Conservation (phyloP, 2,113 vertebrate species). For the Alaudala cheleensis region DNA sequence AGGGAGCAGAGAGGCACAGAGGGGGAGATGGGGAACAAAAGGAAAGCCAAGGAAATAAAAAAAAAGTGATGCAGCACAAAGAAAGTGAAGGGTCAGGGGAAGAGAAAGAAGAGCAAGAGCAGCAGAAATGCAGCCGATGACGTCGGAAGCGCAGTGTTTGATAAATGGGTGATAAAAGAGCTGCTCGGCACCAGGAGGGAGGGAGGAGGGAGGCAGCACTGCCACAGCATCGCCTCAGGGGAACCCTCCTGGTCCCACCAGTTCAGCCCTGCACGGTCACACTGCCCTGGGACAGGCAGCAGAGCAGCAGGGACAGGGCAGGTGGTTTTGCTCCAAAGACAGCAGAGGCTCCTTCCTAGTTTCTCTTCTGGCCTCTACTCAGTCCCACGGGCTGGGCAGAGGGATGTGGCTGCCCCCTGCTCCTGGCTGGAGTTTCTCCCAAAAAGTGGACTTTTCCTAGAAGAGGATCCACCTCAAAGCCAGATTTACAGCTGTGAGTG, state of each 20-base stretch:
- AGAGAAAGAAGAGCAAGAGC: background rate
- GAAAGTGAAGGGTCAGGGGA: background rate
- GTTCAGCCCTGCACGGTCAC: background rate
- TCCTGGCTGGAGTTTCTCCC: background rate
- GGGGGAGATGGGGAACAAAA: background rate
- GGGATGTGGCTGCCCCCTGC: background rate
- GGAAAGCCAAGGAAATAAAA: background rate
- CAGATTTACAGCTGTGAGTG: background rate
- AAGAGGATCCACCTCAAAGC: background rate
- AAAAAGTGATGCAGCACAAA: background rate
- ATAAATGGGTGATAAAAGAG: background rate
- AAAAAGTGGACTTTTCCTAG: background rate
- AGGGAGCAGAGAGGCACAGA: background rate
- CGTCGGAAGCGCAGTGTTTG: fast-evolving
- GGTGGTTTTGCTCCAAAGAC: background rate
- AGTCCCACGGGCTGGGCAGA: background rate
- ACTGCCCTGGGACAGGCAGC: background rate
- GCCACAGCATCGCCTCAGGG: fast-evolving
- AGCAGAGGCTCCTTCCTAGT: background rate
- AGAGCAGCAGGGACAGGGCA: background rate
- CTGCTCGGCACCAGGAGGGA: fast-evolving
- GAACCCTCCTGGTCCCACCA: background rate
- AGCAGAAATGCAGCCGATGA: background rate
- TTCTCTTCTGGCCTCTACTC: background rate
- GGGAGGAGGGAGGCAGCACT: background rate